Evolutionary conservation across 1,140 invertebrate species (phyloP).

Genomic region (Macrostomum lignano): DNA sequence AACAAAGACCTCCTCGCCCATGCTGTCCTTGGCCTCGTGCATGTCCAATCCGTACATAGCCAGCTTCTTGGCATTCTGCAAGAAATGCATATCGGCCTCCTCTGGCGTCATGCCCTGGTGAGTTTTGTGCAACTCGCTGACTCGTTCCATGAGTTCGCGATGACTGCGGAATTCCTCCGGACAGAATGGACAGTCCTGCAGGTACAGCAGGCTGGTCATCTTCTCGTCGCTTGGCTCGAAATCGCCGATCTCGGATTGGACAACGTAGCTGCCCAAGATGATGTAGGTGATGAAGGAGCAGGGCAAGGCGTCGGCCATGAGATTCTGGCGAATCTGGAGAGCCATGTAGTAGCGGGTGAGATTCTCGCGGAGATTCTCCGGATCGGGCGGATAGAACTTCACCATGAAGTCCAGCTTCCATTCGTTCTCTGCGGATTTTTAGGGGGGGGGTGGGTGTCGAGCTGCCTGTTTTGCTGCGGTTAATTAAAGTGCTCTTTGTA

Average conservation of each 20-base stretch:
- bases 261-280: slow-evolving; percentile 71
- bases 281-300: slow-evolving; percentile 88
- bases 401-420: slow-evolving; percentile 43
- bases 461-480: too few relatives aligned
- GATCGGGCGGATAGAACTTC: slow-evolving; percentile 95
- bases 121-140: too few relatives aligned
- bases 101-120: too few relatives aligned
- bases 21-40: too few relatives aligned
- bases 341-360: slow-evolving; percentile 35
- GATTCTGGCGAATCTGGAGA: slow-evolving; percentile 10
- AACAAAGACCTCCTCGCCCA: slow-evolving; percentile 1
- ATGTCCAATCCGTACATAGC: slow-evolving; percentile 79
- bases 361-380: slow-evolving; percentile 76
- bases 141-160: too few relatives aligned
- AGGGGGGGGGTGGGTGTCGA: too few relatives aligned
- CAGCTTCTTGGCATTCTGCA: slow-evolving; percentile 75
- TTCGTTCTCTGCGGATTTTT: slow-evolving; percentile 1
- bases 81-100: slow-evolving; percentile 64
- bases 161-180: too few relatives aligned
- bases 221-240: slow-evolving; percentile 1
- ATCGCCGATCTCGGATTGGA: slow-evolving; percentile 87
- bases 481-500: too few relatives aligned
- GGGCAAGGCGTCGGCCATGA: too few relatives aligned
- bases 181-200: too few relatives aligned
- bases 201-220: too few relatives aligned